Conservation (phyloP, 2,113 vertebrate species). For the Melanocharis versteri region DNA sequence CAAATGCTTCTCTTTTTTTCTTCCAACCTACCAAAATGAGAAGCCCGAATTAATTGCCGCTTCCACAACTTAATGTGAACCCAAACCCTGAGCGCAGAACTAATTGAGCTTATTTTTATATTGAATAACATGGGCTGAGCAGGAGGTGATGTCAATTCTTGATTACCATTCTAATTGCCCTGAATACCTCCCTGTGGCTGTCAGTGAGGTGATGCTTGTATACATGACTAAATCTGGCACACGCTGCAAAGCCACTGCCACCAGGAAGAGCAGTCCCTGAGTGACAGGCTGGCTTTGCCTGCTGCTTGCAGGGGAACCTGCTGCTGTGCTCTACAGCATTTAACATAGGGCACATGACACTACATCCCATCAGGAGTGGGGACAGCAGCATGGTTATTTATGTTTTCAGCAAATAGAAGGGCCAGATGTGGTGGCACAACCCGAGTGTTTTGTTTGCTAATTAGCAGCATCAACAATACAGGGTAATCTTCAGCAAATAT, state of each 20-base stretch:
- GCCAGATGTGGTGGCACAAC: not conserved
- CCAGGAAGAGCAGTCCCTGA: not conserved
- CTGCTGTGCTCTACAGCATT: not conserved
- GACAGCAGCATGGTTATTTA: not conserved
- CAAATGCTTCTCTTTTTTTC: not conserved
- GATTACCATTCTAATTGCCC: constrained; percentile 15
- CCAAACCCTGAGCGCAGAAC: not conserved
- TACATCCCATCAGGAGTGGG: not conserved
- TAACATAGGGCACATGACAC: not conserved
- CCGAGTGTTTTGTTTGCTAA: not conserved
- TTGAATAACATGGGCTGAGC: not conserved
- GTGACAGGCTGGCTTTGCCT: not conserved
- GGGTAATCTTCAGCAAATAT: not conserved
- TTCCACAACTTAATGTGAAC: constrained; percentile 2
- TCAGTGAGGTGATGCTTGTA: not conserved
- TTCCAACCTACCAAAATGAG: not conserved
- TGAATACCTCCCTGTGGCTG: not conserved
- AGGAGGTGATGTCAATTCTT: constrained; percentile 1
- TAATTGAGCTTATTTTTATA: constrained; percentile 21
- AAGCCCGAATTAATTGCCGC: not conserved
- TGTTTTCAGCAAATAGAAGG: not conserved
- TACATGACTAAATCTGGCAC: not conserved
- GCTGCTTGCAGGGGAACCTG: not conserved
- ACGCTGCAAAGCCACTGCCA: not conserved
- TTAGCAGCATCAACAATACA: not conserved